phyloP scores from a whole-genome alignment of 2,113 vertebrate genomes.

The Sylvietta virens region DNA sequence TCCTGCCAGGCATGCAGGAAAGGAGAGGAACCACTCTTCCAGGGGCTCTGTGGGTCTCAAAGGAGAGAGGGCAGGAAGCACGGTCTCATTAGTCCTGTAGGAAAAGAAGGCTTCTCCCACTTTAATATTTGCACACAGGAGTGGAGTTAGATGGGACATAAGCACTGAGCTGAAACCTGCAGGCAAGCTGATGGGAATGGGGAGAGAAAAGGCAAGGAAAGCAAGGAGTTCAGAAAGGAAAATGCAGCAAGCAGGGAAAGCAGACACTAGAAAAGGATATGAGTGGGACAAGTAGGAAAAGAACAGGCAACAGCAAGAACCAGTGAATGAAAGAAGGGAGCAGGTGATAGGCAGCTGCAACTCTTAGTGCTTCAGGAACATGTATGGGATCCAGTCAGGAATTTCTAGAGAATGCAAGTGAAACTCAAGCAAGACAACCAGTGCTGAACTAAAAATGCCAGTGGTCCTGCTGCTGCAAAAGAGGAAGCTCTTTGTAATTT shows the following conservation, averaged over 20 bases:
- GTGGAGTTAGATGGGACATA: background rate
- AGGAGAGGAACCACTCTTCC: background rate
- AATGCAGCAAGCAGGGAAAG: background rate
- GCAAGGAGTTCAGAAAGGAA: background rate
- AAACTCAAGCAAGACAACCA: constrained; percentile 1
- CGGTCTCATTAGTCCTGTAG: background rate
- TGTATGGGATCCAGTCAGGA: background rate
- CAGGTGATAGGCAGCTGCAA: constrained; percentile 43
- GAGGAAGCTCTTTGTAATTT: background rate
- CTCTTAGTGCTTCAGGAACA: background rate
- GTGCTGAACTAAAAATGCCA: background rate
- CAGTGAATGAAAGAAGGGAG: background rate
- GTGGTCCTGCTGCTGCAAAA: background rate
- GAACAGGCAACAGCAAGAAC: background rate
- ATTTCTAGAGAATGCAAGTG: constrained; percentile 5
- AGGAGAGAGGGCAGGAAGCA: background rate
- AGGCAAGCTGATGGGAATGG: background rate
- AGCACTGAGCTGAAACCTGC: background rate
- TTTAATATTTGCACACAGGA: background rate
- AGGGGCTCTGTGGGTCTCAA: background rate
- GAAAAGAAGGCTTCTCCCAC: background rate
- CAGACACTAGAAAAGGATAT: background rate
- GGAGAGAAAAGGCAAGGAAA: background rate
- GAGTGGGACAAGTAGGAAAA: background rate
- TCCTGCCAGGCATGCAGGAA: background rate